These are phyloP conservation scores for Halictus ligatus DNA, from an alignment of 2,888 invertebrate genomes.

Conservation along the genomic window DNA sequence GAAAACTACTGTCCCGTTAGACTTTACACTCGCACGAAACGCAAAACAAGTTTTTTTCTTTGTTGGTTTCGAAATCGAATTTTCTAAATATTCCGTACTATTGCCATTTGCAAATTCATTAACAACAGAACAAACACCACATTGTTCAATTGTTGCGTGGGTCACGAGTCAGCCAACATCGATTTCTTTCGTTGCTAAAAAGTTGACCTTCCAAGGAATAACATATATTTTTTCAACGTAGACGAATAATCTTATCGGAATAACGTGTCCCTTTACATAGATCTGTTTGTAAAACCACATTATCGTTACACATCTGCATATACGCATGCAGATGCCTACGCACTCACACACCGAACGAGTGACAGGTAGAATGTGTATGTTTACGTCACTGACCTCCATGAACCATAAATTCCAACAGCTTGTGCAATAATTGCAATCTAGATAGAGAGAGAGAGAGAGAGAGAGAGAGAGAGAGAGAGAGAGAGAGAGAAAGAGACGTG, in stretches of 20 bases:
- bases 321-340: neutral
- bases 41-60: neutral
- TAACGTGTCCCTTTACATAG: neutral
- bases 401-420: slow-evolving; percentile 46
- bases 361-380: slow-evolving; percentile 22
- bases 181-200: neutral
- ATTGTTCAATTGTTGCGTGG: neutral
- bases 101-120: neutral
- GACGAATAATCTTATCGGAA: neutral
- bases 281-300: neutral
- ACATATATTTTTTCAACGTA: neutral
- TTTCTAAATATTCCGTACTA: neutral
- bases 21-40: slow-evolving; percentile 26
- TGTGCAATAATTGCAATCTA: slow-evolving; percentile 36
- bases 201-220: neutral
- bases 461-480: slow-evolving; percentile 1
- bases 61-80: neutral
- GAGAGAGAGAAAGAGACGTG: slow-evolving; percentile 4
- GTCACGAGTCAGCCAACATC: neutral
- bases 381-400: slow-evolving; percentile 49
- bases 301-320: neutral
- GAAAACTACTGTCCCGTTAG: neutral
- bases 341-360: neutral
- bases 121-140: neutral
- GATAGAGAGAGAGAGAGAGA: slow-evolving; percentile 14